Base-by-base conservation (phyloP, 2,113 vertebrate species). In the Dromas ardeola region DNA sequence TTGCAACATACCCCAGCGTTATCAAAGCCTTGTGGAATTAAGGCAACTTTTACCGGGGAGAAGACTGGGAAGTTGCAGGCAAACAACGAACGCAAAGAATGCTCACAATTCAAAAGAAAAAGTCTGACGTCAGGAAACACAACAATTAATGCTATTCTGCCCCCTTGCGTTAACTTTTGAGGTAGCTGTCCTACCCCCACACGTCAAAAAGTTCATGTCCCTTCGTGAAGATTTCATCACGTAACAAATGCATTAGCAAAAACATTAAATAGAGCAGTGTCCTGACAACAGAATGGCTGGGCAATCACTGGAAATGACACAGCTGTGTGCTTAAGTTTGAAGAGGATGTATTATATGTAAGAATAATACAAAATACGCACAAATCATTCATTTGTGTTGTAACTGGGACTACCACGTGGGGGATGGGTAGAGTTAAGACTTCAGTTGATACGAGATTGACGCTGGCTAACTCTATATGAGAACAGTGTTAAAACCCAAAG, bases 61-160 rank as follows among this genome's bases (percentile, higher is more conserved):
- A 74, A 49, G 45, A 52, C 0, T 32, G 23, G 17, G n/a, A 92
- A 58, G 22, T 84, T 82, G 58, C 21, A 45, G 36, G 61, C 40
- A 87, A 93, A 80, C 30, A 90, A 72, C 17, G 70, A 90, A 61
- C 20, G 16, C 53, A 89, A 38, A 65, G 58, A 74, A 84, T 1
- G 45, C 49, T 69, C 73, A 69, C 58, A 27, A 15, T 36, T 85
- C 29, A 72, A n/a, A 86, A 58, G n/a, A 16, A 26, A 13, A 21
- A 14, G 47, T 45, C 86, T 97, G 95, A 97, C 94, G 94, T 96
- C 96, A 97, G 81, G 91, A 50, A 84, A 49, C 29, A 94, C 73
- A 76, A 97, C 91, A 91, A 93, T 95, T 96, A 95, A 82, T 92
- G 77, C 85, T 93, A 43, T 77, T 97, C 62, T 94, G 95, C 94